These are phyloP conservation scores for Pseudorectes ferrugineus DNA, from an alignment of 2,113 vertebrate species.

Conservation along the genomic window DNA sequence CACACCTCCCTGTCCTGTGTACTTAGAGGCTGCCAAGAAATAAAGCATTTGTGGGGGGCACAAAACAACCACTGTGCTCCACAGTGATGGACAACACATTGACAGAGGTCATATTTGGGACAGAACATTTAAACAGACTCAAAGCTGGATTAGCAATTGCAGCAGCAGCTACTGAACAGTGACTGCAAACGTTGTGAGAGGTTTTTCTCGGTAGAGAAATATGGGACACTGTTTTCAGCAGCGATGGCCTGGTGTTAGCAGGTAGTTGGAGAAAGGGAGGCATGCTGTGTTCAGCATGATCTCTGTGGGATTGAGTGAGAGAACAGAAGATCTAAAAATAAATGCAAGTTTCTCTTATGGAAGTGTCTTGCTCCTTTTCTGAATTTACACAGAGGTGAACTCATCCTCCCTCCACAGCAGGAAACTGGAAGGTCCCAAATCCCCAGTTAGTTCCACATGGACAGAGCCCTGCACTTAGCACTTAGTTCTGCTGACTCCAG, in stretches of 20 bases:
- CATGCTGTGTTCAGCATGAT: background rate
- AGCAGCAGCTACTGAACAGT: background rate
- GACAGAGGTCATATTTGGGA: background rate
- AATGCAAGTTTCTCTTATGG: background rate
- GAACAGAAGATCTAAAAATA: slow-evolving; percentile 24
- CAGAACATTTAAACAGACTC: background rate
- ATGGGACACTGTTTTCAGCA: background rate
- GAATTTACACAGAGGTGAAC: background rate
- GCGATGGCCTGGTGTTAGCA: background rate
- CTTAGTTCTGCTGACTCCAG: background rate
- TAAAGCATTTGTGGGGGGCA: background rate
- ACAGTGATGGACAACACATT: too few relatives aligned
- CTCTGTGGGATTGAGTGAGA: background rate
- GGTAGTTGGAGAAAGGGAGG: background rate
- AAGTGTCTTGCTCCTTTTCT: background rate
- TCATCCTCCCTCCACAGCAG: background rate
- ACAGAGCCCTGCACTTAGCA: background rate
- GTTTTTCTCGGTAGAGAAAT: background rate
- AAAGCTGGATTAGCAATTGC: background rate
- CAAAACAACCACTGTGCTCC: background rate
- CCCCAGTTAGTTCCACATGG: slow-evolving; percentile 14
- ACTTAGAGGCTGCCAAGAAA: background rate
- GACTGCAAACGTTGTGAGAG: background rate
- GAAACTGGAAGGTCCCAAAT: background rate
- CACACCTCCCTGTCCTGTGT: background rate